phyloP scores from a whole-genome alignment of 2,113 vertebrate genomes.

The Gavialis gangeticus region DNA sequence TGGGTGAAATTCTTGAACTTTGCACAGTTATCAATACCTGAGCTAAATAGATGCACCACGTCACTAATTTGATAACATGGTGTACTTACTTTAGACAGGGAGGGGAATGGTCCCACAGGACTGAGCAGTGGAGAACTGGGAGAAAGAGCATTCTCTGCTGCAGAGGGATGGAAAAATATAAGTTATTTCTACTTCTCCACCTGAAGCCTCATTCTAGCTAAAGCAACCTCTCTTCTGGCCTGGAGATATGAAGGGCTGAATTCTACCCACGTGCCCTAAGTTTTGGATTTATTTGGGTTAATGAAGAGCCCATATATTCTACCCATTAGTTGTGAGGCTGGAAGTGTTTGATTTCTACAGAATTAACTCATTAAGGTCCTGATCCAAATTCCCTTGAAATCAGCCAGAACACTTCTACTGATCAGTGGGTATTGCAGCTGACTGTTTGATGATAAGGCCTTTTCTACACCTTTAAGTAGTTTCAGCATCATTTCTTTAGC shows the following conservation, averaged over 20 bases:
- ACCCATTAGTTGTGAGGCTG: neutral
- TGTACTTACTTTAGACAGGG: neutral
- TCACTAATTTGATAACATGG: neutral
- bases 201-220: neutral
- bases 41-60: neutral
- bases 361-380: neutral
- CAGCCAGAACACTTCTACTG: neutral
- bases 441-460: neutral
- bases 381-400: neutral
- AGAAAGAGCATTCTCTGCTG: neutral
- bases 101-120: neutral
- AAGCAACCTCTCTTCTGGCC: neutral
- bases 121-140: neutral
- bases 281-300: neutral
- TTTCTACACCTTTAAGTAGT: neutral
- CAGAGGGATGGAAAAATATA: neutral
- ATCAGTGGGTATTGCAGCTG: neutral
- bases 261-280: neutral
- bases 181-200: neutral
- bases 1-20: neutral
- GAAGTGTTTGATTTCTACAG: neutral
- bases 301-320: neutral
- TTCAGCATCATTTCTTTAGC: neutral
- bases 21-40: neutral
- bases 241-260: neutral